Percentiles rank a stretch among this genome's conserved stretches.
phyloP scores from a whole-genome alignment of 2,888 invertebrate genomes.

The Thalpophila matura region DNA sequence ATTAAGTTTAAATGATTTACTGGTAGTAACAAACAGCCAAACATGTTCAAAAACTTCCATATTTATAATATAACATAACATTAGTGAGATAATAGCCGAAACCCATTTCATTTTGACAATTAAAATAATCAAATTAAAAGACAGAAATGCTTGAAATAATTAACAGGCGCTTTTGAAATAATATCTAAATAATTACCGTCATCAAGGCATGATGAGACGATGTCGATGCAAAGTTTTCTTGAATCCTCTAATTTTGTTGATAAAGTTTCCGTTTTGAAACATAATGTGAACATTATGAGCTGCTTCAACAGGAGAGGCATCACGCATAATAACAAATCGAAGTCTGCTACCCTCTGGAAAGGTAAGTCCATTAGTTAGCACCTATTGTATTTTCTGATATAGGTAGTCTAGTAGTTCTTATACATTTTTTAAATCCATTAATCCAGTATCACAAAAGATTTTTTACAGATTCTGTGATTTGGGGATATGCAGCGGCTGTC shows the following conservation, averaged over 20 bases:
- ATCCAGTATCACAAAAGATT: too few species aligned
- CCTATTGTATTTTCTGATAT: too few species aligned
- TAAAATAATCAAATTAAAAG: constrained; percentile 33
- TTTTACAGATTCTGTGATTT: too few species aligned
- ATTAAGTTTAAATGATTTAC: too few species aligned
- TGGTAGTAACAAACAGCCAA: constrained; percentile 2
- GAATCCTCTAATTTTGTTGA: constrained; percentile 66
- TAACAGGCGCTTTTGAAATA: constrained; percentile 6
- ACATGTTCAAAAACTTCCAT: too few species aligned
- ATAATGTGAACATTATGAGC: constrained; percentile 61
- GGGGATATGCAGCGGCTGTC: too few species aligned
- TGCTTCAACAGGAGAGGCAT: constrained; percentile 60
- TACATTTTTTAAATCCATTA: too few species aligned
- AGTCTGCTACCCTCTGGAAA: constrained; percentile 63
- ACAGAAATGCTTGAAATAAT: neutral
- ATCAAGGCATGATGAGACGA: constrained; percentile 58
- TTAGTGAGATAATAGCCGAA: neutral
- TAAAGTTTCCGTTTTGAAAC: constrained; percentile 66
- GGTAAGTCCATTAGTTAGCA: neutral
- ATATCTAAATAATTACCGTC: constrained; percentile 63
- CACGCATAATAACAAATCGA: constrained; percentile 53
- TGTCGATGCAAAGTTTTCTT: constrained; percentile 68
- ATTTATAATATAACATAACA: too few species aligned
- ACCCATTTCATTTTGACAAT: constrained; percentile 14
- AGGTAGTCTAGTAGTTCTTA: too few species aligned